A percentile compares a stretch with the other conserved stretches of the same genome.
Conservation (phyloP, 2,113 vertebrate species). For the Epinephelus lanceolatus region DNA sequence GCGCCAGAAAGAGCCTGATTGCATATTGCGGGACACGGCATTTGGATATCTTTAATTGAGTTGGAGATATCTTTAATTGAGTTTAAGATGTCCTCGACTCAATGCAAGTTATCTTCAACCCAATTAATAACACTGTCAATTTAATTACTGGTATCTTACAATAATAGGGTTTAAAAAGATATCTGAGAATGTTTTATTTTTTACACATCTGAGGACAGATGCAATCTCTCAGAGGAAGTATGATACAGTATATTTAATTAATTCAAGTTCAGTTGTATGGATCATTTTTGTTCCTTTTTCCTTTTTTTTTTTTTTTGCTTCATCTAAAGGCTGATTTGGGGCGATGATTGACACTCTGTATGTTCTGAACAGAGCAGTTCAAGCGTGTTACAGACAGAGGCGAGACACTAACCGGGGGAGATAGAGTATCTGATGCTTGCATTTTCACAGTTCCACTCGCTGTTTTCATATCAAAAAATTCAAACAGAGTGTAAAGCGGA, state of each 20-base stretch:
- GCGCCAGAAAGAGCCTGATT: constrained; percentile 78
- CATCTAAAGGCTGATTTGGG: constrained; percentile 78
- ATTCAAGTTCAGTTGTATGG: constrained; percentile 83
- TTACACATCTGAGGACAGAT: constrained; percentile 86
- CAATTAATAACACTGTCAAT: constrained; percentile 88
- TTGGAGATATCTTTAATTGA: constrained; percentile 88
- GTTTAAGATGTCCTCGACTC: constrained; percentile 87
- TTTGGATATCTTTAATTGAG: constrained; percentile 88
- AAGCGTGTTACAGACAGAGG: constrained; percentile 76
- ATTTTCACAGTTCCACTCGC: constrained; percentile 74
- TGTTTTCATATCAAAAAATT: constrained; percentile 75
- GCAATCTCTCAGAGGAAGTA: constrained; percentile 76
- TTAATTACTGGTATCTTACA: constrained; percentile 88
- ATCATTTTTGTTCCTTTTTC: constrained; percentile 60
- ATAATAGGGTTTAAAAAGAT: constrained; percentile 85
- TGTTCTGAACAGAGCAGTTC: constrained; percentile 72
- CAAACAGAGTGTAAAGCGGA: constrained; percentile 66
- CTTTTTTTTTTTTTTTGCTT: constrained; percentile 68
- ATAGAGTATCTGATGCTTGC: constrained; percentile 77
- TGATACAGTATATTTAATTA: constrained; percentile 84
- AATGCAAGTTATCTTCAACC: constrained; percentile 87
- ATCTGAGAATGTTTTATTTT: constrained; percentile 85
- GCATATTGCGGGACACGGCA: constrained; percentile 80
- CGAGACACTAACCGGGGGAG: constrained; percentile 72
- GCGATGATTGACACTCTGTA: constrained; percentile 74